phyloP scores from a whole-genome alignment of 2,113 vertebrate genomes.

The Rhizomys pruinosus region DNA sequence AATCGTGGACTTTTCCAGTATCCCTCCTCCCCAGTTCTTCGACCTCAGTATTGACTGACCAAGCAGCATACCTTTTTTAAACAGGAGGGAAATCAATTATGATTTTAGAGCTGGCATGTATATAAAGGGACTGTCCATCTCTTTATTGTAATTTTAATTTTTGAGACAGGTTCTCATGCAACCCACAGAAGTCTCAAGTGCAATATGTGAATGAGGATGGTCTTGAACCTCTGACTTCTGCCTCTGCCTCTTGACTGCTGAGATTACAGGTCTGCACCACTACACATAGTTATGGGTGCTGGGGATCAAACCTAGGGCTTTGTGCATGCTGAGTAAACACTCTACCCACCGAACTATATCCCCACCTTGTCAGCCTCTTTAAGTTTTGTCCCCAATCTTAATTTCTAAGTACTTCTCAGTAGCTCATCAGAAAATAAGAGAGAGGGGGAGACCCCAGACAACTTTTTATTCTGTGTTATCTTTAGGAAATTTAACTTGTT shows the following conservation, averaged over 20 bases:
- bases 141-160: background rate
- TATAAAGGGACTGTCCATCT: background rate
- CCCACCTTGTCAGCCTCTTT: background rate
- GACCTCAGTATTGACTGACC: background rate
- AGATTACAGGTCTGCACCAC: background rate
- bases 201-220: background rate
- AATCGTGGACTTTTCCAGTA: background rate
- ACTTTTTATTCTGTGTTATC: background rate
- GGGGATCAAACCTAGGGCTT: background rate
- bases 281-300: background rate
- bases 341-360: background rate
- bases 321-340: background rate
- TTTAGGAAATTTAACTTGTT: slow-evolving; percentile 29
- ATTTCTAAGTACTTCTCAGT: slow-evolving; percentile 10
- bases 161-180: background rate
- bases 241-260: background rate
- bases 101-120: background rate
- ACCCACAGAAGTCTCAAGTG: background rate
- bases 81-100: slow-evolving; percentile 2
- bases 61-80: background rate
- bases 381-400: background rate
- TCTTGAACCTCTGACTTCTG: background rate
- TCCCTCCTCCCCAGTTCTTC: background rate
- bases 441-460: background rate
- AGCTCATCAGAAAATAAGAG: background rate